Base-by-base conservation (phyloP, 2,888 invertebrate species). In the Lamproptera curius region DNA sequence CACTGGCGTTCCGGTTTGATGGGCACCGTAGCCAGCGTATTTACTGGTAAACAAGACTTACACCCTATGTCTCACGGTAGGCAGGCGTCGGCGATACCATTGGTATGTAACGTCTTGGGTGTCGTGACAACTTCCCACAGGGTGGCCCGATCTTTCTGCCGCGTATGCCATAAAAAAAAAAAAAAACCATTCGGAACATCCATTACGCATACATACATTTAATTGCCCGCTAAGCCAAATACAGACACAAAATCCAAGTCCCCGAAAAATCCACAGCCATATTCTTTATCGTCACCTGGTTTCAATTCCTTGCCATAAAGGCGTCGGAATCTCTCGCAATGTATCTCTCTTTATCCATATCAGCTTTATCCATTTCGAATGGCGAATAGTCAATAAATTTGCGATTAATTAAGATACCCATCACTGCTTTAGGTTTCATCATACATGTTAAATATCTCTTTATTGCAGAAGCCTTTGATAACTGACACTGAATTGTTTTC, bases 401-500 rank as follows among this genome's bases (percentile, higher is more conserved):
- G 31, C 60, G 64, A 2, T 57, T 53, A 6, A 58, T 53, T 11
- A 63, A 56, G 1, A 73, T 36, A 35, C 65, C 57, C 39, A 61
- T 52, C 1, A 70, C 40, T 37, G 54, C 55, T 56, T 49, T 1
- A n/a, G 65, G 59, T 43, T 67, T 70, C 16, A 65, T 51, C 37
- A 57, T 28, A 15, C 42, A 51, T 60, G 78, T 73, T 15, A 79
- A 58, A 9, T 77, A 62, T 1, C 89, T 90, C 89, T 1, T 65
- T 71, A 1, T 76, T 71, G 50, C 80, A 86, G 53, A 88, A 87
- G 11, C 89, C 89, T 67, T 81, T 78, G 11, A 89, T 70, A 1
- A 79, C 56, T 0, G 89, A 88, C 15, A 89, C 79, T 15, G 68
- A 62, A 6, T 69, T 59, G 38, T 77, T 72, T 26, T 68, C 65